phyloP scores from a whole-genome alignment of 1,140 invertebrate species.

The Drosophila nikananu region DNA sequence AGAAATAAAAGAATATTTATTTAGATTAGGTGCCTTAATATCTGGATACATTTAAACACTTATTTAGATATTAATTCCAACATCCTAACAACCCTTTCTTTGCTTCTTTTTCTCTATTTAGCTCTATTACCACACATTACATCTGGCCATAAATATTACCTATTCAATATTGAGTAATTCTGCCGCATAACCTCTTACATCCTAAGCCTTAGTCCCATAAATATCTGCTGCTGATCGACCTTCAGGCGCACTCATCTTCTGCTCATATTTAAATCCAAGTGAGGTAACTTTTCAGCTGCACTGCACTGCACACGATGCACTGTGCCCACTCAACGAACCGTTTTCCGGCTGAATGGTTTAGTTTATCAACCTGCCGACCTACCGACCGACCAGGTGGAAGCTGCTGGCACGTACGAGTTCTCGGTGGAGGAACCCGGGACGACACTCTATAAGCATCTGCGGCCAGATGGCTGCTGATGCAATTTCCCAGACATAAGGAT shows the following conservation, averaged over 20 bases:
- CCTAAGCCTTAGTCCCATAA: background rate
- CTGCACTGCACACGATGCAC: background rate
- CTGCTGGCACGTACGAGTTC: conserved; percentile 11
- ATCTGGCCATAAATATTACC: background rate
- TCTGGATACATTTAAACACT: no score
- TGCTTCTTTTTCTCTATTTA: background rate
- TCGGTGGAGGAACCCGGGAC: background rate
- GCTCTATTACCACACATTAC: background rate
- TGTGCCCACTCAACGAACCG: conserved; percentile 7
- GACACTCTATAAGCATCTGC: conserved; percentile 18
- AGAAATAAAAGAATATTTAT: background rate
- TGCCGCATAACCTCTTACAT: conserved; percentile 1
- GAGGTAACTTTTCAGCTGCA: conserved; percentile 3
- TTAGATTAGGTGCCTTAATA: no score
- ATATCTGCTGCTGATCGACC: conserved; percentile 22
- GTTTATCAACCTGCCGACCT: conserved; percentile 25
- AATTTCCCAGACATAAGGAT: conserved; percentile 35
- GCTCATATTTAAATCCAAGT: background rate
- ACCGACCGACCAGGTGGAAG: background rate
- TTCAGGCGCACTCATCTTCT: background rate
- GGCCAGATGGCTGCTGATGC: conserved; percentile 26
- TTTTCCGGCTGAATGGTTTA: conserved; percentile 16
- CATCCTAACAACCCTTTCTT: background rate
- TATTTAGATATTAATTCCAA: background rate
- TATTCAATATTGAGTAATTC: background rate